Evolutionary conservation across 2,888 invertebrate species (phyloP).

Genomic region (Herminia tarsipennalis): DNA sequence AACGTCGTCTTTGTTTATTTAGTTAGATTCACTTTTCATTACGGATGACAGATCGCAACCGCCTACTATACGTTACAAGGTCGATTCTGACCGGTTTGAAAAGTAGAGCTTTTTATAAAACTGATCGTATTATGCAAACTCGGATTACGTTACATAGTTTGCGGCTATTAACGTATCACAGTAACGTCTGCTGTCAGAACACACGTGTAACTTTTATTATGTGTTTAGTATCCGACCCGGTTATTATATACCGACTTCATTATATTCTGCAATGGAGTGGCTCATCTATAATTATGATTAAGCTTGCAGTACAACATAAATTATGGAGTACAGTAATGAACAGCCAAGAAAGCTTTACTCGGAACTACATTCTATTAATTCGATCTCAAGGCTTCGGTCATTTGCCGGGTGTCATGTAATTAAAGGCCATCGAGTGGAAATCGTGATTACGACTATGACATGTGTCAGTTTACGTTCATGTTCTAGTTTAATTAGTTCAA

Average conservation of each 20-base stretch:
- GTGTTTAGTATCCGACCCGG: constrained; percentile 15
- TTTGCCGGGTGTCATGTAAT: constrained; percentile 22
- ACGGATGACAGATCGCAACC: constrained; percentile 60
- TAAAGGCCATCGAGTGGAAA: constrained; percentile 29
- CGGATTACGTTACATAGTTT: constrained; percentile 37
- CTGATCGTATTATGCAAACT: constrained; percentile 55
- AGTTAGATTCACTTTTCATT: constrained; percentile 47
- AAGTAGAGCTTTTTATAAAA: constrained; percentile 61
- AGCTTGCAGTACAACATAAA: background rate
- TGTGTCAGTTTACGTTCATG: constrained; percentile 26
- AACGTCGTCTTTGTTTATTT: constrained; percentile 52
- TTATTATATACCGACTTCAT: constrained; percentile 18
- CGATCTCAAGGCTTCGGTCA: constrained; percentile 38
- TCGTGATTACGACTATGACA: constrained; percentile 30
- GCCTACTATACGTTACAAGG: constrained; percentile 63
- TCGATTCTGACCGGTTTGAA: constrained; percentile 63
- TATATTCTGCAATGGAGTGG: constrained; percentile 18
- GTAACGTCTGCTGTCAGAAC: constrained; percentile 25
- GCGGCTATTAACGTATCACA: constrained; percentile 18
- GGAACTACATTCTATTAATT: constrained; percentile 15
- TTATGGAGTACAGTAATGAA: background rate
- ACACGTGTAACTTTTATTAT: constrained; percentile 23
- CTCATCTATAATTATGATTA: constrained; percentile 11
- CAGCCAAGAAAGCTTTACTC: constrained; percentile 8
- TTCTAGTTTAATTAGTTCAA: constrained; percentile 25